Percentiles rank a stretch among this genome's conserved stretches.
phyloP scores from a whole-genome alignment of 2,888 invertebrate genomes.

The Hirtodrosophila cameraria region DNA sequence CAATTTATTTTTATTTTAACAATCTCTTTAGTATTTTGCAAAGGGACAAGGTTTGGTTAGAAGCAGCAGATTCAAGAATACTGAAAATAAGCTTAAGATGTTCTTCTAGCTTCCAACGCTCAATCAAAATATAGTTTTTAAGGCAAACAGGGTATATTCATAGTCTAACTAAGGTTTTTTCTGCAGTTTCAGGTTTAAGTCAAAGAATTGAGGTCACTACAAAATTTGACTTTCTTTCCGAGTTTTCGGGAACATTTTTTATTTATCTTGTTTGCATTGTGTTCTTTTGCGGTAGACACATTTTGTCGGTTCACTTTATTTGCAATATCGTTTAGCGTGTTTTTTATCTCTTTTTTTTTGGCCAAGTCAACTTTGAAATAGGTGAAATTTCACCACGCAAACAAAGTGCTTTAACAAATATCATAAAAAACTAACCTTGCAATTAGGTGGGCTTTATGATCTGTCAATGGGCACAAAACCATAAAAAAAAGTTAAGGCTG shows the following conservation, averaged over 20 bases:
- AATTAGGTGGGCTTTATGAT: slow-evolving; percentile 44
- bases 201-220: slow-evolving; percentile 59
- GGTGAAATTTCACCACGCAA: slow-evolving; percentile 60
- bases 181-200: slow-evolving; percentile 28
- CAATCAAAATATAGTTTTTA: too few species aligned
- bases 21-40: slow-evolving; percentile 15
- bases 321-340: slow-evolving; percentile 61
- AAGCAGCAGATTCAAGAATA: background rate
- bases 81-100: too few species aligned
- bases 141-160: slow-evolving; percentile 8
- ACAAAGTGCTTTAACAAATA: slow-evolving; percentile 40
- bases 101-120: too few species aligned
- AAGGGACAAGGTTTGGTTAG: background rate
- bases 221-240: slow-evolving; percentile 63
- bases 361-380: slow-evolving; percentile 30
- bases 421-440: slow-evolving; percentile 40
- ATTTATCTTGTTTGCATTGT: slow-evolving; percentile 21
- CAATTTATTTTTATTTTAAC: slow-evolving; percentile 7
- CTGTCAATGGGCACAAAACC: slow-evolving; percentile 25
- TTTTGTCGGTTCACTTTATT: slow-evolving; percentile 52
- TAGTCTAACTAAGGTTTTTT: slow-evolving; percentile 1
- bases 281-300: slow-evolving; percentile 25
- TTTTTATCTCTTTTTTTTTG: slow-evolving; percentile 14
- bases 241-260: slow-evolving; percentile 28
- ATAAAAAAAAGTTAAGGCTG: slow-evolving; percentile 12